phyloP scores from a whole-genome alignment of 2,888 invertebrate species.

The Drosophila kuntzei region DNA sequence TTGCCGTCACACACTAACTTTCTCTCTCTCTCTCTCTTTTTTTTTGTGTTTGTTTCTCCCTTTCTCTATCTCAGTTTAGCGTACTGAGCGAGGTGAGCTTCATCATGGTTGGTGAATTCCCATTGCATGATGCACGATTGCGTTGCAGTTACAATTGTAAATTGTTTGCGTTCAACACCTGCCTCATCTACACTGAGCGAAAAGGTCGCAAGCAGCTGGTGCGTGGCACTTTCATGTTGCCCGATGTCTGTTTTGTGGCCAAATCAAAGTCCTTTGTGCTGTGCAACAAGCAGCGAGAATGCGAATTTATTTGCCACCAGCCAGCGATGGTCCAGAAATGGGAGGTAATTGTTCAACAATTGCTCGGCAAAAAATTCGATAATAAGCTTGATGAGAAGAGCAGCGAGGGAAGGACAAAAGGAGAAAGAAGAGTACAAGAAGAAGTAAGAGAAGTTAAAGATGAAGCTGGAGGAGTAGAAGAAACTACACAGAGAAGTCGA shows the following conservation, averaged over 20 bases:
- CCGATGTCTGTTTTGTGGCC: conserved; percentile 44
- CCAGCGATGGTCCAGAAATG: conserved; percentile 28
- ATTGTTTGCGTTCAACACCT: conserved; percentile 51
- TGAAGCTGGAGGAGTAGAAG: background rate
- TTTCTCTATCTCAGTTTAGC: conserved; percentile 16
- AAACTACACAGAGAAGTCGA: background rate
- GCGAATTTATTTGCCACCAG: conserved; percentile 39
- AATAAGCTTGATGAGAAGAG: background rate
- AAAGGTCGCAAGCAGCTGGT: conserved; percentile 29
- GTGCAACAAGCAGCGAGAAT: conserved; percentile 47
- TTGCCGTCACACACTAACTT: background rate
- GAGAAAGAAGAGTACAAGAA: background rate
- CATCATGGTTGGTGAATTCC: conserved; percentile 36
- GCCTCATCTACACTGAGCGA: conserved; percentile 39
- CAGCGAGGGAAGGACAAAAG: background rate
- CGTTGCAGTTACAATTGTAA: conserved; percentile 42
- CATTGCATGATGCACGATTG: conserved; percentile 18
- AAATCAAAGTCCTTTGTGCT: conserved; percentile 46
- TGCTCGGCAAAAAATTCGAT: conserved; percentile 13
- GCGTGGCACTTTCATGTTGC: conserved; percentile 41
- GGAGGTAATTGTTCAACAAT: conserved; percentile 11
- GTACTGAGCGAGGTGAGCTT: conserved; percentile 37
- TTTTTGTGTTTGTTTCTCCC: background rate
- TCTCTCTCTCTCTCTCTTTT: background rate
- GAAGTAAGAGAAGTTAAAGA: background rate